phyloP scores from a whole-genome alignment of 2,797 vertebrate species.

The Garrulus glandarius region DNA sequence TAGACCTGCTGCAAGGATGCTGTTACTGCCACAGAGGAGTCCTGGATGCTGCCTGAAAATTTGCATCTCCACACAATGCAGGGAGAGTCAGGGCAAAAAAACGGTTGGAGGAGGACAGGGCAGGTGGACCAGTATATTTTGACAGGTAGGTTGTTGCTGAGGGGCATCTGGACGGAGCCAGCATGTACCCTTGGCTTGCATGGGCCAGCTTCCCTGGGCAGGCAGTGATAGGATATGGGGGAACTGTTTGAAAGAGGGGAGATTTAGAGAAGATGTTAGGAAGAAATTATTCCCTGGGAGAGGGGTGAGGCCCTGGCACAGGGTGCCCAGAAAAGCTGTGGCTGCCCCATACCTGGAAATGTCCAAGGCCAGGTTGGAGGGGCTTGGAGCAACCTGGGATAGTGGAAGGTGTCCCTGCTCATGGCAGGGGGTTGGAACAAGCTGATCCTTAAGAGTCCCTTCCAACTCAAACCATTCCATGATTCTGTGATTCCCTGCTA shows the following conservation, averaged over 20 bases:
- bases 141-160: not conserved
- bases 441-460: not conserved
- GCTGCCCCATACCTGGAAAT: not conserved
- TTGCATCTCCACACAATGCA: rapidly evolving
- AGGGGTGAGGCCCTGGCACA: rapidly evolving
- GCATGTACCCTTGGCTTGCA: rapidly evolving
- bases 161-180: not conserved
- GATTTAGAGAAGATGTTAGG: not conserved
- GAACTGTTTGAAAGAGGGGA: not conserved
- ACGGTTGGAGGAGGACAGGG: not conserved
- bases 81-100: not conserved
- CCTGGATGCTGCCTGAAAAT: not conserved
- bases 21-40: rapidly evolving
- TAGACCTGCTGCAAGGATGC: not conserved
- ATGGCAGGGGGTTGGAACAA: not conserved
- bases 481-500: not conserved
- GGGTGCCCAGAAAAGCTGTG: not conserved
- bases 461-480: not conserved
- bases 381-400: rapidly evolving
- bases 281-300: not conserved
- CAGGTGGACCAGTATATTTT: not conserved
- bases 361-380: rapidly evolving
- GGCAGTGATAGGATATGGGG: not conserved
- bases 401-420: not conserved
- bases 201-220: not conserved